These are phyloP conservation scores for Oxyruncus cristatus DNA, from an alignment of 2,113 vertebrate species.

Conservation along the genomic window DNA sequence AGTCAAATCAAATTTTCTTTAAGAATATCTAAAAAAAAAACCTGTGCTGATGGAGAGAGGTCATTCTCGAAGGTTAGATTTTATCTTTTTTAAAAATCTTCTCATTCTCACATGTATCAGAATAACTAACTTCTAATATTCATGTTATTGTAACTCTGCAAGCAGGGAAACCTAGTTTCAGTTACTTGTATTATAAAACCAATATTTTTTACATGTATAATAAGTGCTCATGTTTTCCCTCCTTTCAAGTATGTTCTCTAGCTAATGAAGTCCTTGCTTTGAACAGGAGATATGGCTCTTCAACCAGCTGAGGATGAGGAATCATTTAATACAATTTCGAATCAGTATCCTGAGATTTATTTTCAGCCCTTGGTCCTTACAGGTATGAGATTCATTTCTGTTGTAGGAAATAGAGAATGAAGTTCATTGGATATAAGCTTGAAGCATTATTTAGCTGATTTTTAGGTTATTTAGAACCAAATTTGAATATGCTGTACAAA, in stretches of 20 bases:
- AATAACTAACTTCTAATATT: background rate
- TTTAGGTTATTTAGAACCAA: background rate
- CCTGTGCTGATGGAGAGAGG: background rate
- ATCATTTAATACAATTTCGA: conserved; percentile 75
- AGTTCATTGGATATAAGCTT: background rate
- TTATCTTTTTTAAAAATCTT: background rate
- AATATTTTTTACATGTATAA: background rate
- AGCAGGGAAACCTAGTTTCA: background rate
- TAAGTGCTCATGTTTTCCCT: background rate
- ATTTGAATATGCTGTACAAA: background rate
- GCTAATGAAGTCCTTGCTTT: conserved; percentile 43
- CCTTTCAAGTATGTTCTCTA: background rate
- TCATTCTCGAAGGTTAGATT: background rate
- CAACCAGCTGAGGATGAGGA: conserved; percentile 69
- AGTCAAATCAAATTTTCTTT: background rate
- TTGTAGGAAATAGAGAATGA: background rate
- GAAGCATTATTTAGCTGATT: background rate
- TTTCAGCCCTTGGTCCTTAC: conserved; percentile 87
- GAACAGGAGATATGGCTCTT: conserved; percentile 76
- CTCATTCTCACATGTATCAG: background rate
- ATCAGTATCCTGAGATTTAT: conserved; percentile 86
- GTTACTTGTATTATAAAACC: background rate
- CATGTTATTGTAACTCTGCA: background rate
- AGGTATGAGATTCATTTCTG: conserved; percentile 74
- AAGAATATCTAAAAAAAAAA: background rate